Percentiles rank a stretch among this genome's conserved stretches.
phyloP scores from a whole-genome alignment of 2,113 vertebrate species.

The Leucopsar rothschildi region DNA sequence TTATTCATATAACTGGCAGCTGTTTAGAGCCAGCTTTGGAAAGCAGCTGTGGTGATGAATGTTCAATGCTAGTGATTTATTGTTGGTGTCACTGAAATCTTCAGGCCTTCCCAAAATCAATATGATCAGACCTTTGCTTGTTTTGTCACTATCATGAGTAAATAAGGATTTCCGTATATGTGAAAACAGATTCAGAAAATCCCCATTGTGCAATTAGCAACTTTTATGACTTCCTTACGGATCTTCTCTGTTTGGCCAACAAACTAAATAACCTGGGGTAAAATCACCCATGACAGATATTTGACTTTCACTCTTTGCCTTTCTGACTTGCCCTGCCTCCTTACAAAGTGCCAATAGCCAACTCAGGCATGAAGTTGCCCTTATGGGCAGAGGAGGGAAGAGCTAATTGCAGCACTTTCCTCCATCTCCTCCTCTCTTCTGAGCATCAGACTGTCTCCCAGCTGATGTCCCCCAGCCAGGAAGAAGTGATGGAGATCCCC shows the following conservation, averaged over 20 bases:
- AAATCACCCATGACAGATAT: not conserved
- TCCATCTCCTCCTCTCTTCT: not conserved
- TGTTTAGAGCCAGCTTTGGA: not conserved
- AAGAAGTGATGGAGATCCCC: not conserved
- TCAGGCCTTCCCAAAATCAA: not conserved
- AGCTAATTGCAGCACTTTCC: not conserved
- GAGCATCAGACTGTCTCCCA: not conserved
- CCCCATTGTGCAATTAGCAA: not conserved
- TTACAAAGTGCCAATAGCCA: not conserved
- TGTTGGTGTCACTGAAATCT: not conserved
- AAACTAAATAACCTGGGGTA: not conserved
- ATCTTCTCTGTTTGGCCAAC: not conserved
- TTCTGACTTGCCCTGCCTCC: rapidly evolving
- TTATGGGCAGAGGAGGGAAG: not conserved
- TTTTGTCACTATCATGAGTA: not conserved
- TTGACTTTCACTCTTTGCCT: not conserved
- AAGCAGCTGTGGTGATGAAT: not conserved
- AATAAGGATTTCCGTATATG: not conserved
- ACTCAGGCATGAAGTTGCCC: not conserved
- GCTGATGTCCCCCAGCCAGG: not conserved
- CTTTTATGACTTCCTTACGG: not conserved
- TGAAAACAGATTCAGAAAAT: not conserved
- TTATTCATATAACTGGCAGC: not conserved
- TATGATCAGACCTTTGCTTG: not conserved
- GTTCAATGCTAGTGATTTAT: not conserved